These are phyloP conservation scores for Lepidurus packardi DNA, from an alignment of 1,140 invertebrate genomes.

Conservation along the genomic window DNA sequence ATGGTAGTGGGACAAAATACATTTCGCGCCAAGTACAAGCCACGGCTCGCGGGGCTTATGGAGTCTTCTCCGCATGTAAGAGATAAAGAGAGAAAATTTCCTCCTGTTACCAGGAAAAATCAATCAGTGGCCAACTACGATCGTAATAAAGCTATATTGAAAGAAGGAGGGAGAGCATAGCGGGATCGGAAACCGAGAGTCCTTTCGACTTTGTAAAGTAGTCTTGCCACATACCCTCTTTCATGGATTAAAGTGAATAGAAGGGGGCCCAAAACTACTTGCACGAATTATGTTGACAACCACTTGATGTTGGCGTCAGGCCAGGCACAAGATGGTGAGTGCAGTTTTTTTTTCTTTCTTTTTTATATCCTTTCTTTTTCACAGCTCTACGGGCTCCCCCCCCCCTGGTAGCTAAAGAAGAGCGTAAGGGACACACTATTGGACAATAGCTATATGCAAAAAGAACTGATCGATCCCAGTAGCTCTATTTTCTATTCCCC, in stretches of 20 bases:
- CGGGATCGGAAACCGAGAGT: no score
- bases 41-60: no score
- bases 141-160: not conserved
- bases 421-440: not conserved
- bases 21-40: no score
- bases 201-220: no score
- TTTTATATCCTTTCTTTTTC: not conserved
- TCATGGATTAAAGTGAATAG: not conserved
- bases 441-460: not conserved
- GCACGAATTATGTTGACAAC: slow-evolving; percentile 19
- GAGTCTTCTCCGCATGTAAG: not conserved
- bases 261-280: not conserved
- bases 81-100: not conserved
- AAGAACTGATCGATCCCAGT: not conserved
- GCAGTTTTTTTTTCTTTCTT: not conserved
- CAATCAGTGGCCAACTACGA: not conserved
- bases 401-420: not conserved
- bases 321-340: slow-evolving; percentile 18
- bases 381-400: no score
- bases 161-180: not conserved
- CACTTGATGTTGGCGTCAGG: not conserved
- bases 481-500: not conserved
- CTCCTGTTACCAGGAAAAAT: not conserved
- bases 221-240: no score
- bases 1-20: not conserved